Evolutionary conservation across 2,797 vertebrate species (phyloP), one percentile per base, ranked within the genome.

Genomic region (Falco columbarius): DNA sequence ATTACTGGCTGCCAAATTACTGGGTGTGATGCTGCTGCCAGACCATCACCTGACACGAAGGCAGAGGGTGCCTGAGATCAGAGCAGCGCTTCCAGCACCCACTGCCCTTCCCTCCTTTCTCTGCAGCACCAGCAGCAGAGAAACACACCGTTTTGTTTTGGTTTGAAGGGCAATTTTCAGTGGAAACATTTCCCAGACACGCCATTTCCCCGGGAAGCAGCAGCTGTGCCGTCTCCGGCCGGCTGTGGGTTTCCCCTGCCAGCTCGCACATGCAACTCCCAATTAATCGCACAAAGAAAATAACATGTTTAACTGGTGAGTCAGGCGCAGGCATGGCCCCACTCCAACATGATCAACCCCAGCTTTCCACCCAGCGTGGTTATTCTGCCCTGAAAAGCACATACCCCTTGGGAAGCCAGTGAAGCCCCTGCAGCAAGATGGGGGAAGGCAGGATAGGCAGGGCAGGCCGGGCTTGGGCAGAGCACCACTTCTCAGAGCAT

Each of bases 381-480:
- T 36, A 14, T 22, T 32, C 42, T 27, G 47, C 52, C 71, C 74
- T 23, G 1, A 22, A 42, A 27, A 18, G 14, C 2, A 1, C 1
- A 14, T 5, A 16, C 10, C 32, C 58, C 80, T 58, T 0, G 0
- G 76, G 62, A 82, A 66, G 23, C 1, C 0, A 0, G 9, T 0
- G 5, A 26, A 56, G 9, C 7, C 12, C 12, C 24, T 9, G 10
- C 4, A 3, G 30, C 5, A 4, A 47, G 83, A 44, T 4, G 1
- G 1, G 5, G 56, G 34, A n/a, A 49, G 55, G 42, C 42, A 44
- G 42, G 42, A 32, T 40, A 34, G 40, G 71, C 24, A 56, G 52
- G 34, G 42, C 14, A 30, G 26, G 12, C 49, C 66, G 42, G n/a
- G 26, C 8, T 29, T 3, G 14, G 19, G 12, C 46, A 30, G 21